phyloP scores from a whole-genome alignment of 2,888 invertebrate species.

The Steinernema scapterisci region DNA sequence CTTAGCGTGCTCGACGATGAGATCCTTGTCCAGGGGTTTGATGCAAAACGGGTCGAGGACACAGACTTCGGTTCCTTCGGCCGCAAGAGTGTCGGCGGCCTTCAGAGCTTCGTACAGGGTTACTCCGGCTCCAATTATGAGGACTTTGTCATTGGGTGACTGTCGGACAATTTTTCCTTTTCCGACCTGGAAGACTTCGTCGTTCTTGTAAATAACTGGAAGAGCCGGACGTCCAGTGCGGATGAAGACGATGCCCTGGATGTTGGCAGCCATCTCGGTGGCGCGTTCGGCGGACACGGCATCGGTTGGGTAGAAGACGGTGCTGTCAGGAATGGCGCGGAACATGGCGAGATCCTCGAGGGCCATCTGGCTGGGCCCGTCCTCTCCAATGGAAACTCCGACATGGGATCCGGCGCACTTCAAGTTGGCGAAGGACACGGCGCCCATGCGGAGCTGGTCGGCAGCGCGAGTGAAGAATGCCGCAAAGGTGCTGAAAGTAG shows the following conservation, averaged over 20 bases:
- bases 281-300: conserved; percentile 89
- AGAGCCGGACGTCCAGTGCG: conserved; percentile 92
- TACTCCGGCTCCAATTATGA: conserved; percentile 89
- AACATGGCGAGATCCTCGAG: conserved; percentile 97
- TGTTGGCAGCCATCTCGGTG: conserved; percentile 84
- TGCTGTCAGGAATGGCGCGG: conserved; percentile 80
- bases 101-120: conserved; percentile 87
- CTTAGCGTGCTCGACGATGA: conserved; percentile 78
- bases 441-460: conserved; percentile 99
- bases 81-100: conserved; percentile 74
- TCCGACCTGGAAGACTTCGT: conserved; percentile 79
- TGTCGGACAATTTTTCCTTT: conserved; percentile 77
- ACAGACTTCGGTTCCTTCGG: conserved; percentile 75
- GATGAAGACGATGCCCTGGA: conserved; percentile 83
- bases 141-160: conserved; percentile 78
- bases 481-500: conserved; percentile 94
- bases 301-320: conserved; percentile 80
- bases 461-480: conserved; percentile 94
- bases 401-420: conserved; percentile 91
- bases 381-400: conserved; percentile 85
- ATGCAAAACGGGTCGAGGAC: conserved; percentile 82
- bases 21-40: conserved; percentile 86
- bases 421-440: conserved; percentile 94
- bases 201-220: conserved; percentile 81
- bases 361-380: conserved; percentile 92